These are phyloP conservation scores for Halocynthia aurantium DNA, from an alignment of 23 tunicate species.

Conservation along the genomic window DNA sequence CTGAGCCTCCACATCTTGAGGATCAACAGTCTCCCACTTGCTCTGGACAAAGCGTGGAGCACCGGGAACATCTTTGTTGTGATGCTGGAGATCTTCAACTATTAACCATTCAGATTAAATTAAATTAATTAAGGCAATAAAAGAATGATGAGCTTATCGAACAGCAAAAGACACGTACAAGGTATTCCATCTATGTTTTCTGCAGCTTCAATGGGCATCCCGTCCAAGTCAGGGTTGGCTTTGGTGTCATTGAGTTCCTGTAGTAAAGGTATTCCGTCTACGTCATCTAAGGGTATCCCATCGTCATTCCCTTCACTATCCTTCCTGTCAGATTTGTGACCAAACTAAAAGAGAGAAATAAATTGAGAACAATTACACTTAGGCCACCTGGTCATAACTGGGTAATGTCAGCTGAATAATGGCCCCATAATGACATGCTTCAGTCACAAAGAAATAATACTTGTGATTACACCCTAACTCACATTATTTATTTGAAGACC, in stretches of 20 bases:
- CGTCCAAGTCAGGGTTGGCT: constrained; percentile 37
- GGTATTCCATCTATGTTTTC: constrained; percentile 84
- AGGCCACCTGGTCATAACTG: too few relatives aligned
- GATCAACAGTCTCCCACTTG: constrained; percentile 95
- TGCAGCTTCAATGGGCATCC: constrained; percentile 78
- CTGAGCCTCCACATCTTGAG: constrained; percentile 89
- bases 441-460: too few relatives aligned
- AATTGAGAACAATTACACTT: not conserved
- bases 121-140: not conserved
- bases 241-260: not conserved
- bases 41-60: constrained; percentile 76
- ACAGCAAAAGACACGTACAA: constrained; percentile 23
- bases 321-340: not conserved
- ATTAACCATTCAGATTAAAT: not conserved
- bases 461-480: not conserved
- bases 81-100: too few relatives aligned
- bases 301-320: not conserved
- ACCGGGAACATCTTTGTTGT: not conserved
- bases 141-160: not conserved
- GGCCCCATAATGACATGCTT: too few relatives aligned
- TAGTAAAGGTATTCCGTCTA: constrained; percentile 41
- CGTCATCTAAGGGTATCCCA: constrained; percentile 23
- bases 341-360: not conserved
- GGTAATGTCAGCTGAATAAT: too few relatives aligned
- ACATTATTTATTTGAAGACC: constrained; percentile 26